These are phyloP conservation scores for Tetheella fluctuosa DNA, from an alignment of 2,888 invertebrate genomes.

Conservation along the genomic window DNA sequence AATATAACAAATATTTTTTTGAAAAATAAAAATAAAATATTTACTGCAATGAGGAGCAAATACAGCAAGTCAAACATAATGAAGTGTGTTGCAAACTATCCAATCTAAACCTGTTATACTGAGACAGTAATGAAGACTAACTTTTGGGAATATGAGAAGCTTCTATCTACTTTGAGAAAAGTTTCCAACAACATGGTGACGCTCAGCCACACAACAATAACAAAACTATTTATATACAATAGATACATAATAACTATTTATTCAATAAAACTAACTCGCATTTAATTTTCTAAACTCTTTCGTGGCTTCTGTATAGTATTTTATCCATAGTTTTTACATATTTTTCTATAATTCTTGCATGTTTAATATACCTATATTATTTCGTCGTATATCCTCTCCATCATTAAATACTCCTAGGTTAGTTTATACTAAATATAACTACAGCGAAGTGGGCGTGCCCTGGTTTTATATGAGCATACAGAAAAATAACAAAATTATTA, in stretches of 20 bases:
- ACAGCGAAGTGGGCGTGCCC: not conserved
- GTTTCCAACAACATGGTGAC: no score
- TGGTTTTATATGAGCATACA: not conserved
- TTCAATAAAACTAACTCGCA: not conserved
- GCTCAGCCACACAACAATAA: no score
- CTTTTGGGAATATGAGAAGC: no score
- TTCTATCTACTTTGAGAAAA: no score
- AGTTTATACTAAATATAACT: not conserved
- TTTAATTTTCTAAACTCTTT: conserved; percentile 2
- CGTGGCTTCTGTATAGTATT: not conserved
- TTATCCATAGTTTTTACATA: not conserved
- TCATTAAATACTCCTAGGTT: not conserved
- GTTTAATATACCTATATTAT: not conserved
- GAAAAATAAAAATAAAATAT: no score
- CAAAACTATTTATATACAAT: no score
- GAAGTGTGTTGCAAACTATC: no score
- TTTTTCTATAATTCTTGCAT: not conserved
- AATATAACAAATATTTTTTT: no score
- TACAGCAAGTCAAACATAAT: no score
- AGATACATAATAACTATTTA: not conserved
- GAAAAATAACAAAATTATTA: not conserved
- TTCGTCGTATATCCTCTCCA: not conserved
- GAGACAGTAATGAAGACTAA: no score
- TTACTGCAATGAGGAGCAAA: no score
- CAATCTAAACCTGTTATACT: no score